Evolutionary conservation across 2,113 vertebrate species (phyloP).

Genomic region (Notarius quadriscutis): DNA sequence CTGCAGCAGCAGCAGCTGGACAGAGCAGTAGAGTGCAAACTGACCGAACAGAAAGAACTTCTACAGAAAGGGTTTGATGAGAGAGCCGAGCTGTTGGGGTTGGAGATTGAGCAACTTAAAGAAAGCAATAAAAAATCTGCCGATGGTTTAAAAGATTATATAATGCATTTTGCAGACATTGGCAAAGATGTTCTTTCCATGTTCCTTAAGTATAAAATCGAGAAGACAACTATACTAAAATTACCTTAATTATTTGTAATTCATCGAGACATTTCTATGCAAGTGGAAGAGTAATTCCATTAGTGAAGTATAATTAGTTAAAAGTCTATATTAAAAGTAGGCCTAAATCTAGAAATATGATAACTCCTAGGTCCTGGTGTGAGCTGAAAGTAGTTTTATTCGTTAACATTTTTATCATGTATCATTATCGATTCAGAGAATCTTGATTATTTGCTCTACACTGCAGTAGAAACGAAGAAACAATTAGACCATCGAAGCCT

Average conservation of each 20-base stretch:
- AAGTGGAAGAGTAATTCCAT: background rate
- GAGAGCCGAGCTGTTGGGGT: slow-evolving; percentile 44
- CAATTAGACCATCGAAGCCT: no score
- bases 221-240: no score
- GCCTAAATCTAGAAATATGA: background rate
- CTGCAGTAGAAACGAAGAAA: background rate
- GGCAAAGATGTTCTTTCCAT: background rate
- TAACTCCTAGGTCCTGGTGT: background rate
- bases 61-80: slow-evolving; percentile 40
- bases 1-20: slow-evolving; percentile 42
- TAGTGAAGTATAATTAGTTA: background rate
- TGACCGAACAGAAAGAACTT: slow-evolving; percentile 52
- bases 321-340: background rate
- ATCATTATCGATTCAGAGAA: background rate
- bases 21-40: slow-evolving; percentile 51
- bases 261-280: background rate
- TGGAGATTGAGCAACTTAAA: slow-evolving; percentile 50
- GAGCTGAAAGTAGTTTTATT: background rate
- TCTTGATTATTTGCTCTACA: background rate
- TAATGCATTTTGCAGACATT: background rate
- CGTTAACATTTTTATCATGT: background rate
- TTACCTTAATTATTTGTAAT: background rate
- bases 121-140: background rate
- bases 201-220: background rate
- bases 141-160: background rate